Percentiles rank a stretch among this genome's conserved stretches.
Conservation (phyloP, 2,113 vertebrate genomes). For the Galbula dea region DNA sequence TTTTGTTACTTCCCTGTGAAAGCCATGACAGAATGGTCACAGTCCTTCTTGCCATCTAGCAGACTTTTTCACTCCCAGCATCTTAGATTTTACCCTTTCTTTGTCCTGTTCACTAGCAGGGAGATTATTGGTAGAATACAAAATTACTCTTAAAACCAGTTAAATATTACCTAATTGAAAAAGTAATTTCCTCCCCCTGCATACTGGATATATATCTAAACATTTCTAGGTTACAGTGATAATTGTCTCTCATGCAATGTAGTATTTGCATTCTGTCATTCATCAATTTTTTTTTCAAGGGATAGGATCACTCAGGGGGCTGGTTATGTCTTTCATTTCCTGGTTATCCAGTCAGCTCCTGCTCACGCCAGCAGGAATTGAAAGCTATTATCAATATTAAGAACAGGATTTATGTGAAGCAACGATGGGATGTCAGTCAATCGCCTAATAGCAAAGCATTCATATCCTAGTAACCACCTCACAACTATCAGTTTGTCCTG, state of each 20-base stretch:
- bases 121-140: not conserved
- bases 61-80: not conserved
- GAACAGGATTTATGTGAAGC: conserved; percentile 38
- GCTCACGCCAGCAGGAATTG: conserved; percentile 23
- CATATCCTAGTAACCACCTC: not conserved
- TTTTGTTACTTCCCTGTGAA: not conserved
- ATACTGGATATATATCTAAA: not conserved
- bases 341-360: conserved; percentile 45
- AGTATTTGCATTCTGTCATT: conserved; percentile 3
- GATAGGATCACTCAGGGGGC: not conserved
- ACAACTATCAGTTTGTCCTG: conserved; percentile 18
- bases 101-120: not conserved
- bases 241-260: not conserved
- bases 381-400: conserved; percentile 34
- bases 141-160: not conserved
- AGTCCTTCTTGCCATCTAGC: not conserved
- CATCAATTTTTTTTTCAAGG: not conserved
- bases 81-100: not conserved
- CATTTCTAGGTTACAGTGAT: not conserved
- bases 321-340: conserved; percentile 49
- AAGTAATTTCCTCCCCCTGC: not conserved
- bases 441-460: not conserved
- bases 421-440: conserved; percentile 19
- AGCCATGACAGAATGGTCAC: not conserved
- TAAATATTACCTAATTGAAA: not conserved